Evolutionary conservation across 2,797 vertebrate genomes (phyloP).

Genomic region (Neomorphus geoffroyi): DNA sequence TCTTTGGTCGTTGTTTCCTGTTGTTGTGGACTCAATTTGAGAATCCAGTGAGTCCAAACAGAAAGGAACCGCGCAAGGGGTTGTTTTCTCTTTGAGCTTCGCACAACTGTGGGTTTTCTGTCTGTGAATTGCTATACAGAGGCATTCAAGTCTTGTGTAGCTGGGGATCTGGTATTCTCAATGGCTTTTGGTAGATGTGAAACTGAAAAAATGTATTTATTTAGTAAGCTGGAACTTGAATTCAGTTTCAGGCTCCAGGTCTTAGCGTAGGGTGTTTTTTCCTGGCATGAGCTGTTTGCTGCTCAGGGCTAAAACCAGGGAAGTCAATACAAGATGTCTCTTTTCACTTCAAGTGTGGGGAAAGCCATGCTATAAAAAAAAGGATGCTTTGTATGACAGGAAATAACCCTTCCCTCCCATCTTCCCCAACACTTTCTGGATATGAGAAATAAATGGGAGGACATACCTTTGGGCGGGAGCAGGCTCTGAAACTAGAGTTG

Average conservation of each 20-base stretch:
- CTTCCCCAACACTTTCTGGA: background rate
- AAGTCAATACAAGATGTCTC: background rate
- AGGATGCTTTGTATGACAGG: background rate
- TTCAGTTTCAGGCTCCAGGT: background rate
- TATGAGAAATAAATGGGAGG: background rate
- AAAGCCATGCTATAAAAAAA: background rate
- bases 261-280: background rate
- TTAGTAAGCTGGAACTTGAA: background rate
- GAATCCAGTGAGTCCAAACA: background rate
- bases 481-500: background rate
- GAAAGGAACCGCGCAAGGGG: background rate
- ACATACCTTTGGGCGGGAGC: background rate
- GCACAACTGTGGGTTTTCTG: too few relatives aligned
- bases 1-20: slow-evolving; percentile 18
- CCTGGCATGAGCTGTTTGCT: background rate
- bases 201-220: background rate
- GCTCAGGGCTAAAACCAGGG: background rate
- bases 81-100: background rate
- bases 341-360: background rate
- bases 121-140: background rate
- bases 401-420: background rate
- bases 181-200: background rate
- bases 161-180: background rate
- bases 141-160: background rate
- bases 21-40: background rate